Base-by-base conservation (phyloP, 2,797 vertebrate species). In the Cichlasoma orientale region DNA sequence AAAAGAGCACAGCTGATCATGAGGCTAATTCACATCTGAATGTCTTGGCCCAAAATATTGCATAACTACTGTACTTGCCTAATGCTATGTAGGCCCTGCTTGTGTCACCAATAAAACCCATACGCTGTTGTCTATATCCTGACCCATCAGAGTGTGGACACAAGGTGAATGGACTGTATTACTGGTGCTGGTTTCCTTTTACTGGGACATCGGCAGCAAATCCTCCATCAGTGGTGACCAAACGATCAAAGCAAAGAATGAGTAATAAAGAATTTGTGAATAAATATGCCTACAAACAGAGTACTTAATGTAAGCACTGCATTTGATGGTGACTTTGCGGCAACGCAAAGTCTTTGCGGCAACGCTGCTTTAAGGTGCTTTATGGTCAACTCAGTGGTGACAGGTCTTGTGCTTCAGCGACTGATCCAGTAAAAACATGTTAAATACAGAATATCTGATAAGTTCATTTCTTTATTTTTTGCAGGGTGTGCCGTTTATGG, bases 401-500 rank as follows among this genome's bases (percentile, higher is more conserved):
- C 25, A 68, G 25, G 27, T 23, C 38, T 66, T 27, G 19, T n/a
- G 41, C 29, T 13, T 50, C 47, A 6, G 16, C 16, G 1, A 2
- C 1, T 29, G 27, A 29, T 12, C 0, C 0, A 66, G 44, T 29
- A 19, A n/a, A 2, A 29, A 29, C 44, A 66, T 44, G 23, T 27
- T 44, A 18, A 25, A 63, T n/a, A 63, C 38, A 44, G 21, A 63
- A 21, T 44, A 63, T 25, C 25, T 63, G 36, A 63, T 3, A 63
- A 44, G 21, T 44, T 41, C 41, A 0, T 18, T 10, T 68, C 4
- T 68, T n/a, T 29, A 55, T 44, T 56, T 33, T 6, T 56, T 56
- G 25, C 90, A 95, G 95, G 75, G 97, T 97, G 1, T 99, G 98
- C 85, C 91, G 55, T 1, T 93, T 95, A 56, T 99, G 98, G 98